Evolutionary conservation across 2,888 invertebrate species (phyloP).

Genomic region (Drosophila barbarae): DNA sequence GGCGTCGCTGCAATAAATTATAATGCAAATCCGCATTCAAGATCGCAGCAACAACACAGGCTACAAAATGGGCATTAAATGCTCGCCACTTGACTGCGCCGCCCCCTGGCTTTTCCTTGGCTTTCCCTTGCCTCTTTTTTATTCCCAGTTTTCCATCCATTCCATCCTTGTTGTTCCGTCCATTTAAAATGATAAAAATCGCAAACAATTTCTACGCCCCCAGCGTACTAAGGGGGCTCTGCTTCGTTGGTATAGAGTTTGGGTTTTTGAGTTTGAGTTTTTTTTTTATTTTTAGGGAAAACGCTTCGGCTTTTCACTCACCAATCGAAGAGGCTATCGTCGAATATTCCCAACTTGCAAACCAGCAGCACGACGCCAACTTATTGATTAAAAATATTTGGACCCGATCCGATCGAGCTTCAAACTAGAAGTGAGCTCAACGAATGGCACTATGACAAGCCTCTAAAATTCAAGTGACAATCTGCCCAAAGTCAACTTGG

Average conservation of each 20-base stretch:
- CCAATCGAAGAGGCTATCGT: slow-evolving; percentile 38
- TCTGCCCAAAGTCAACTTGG: slow-evolving; percentile 1
- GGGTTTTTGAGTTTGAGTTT: neutral
- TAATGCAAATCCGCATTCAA: slow-evolving; percentile 63
- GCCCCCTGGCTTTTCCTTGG: neutral
- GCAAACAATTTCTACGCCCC: slow-evolving; percentile 60
- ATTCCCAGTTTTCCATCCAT: neutral
- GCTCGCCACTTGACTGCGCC: slow-evolving; percentile 45
- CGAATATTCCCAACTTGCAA: neutral
- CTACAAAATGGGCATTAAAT: slow-evolving; percentile 52
- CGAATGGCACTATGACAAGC: neutral
- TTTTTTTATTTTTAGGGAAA: too few species aligned
- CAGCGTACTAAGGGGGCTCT: slow-evolving; percentile 33
- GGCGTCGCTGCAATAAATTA: slow-evolving; percentile 62
- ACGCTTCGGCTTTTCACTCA: slow-evolving; percentile 32
- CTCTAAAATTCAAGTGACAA: slow-evolving; percentile 6
- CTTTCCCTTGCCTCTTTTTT: neutral
- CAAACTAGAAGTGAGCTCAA: neutral
- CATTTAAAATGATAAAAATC: slow-evolving; percentile 70
- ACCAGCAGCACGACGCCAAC: neutral
- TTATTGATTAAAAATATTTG: neutral
- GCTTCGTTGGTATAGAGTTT: neutral
- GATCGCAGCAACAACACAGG: slow-evolving; percentile 59
- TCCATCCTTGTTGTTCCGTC: slow-evolving; percentile 42
- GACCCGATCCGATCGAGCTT: neutral